Evolutionary conservation across 2,113 vertebrate genomes (phyloP), one percentile per base, ranked within the genome.

Genomic region (Muntiacus muntjak): DNA sequence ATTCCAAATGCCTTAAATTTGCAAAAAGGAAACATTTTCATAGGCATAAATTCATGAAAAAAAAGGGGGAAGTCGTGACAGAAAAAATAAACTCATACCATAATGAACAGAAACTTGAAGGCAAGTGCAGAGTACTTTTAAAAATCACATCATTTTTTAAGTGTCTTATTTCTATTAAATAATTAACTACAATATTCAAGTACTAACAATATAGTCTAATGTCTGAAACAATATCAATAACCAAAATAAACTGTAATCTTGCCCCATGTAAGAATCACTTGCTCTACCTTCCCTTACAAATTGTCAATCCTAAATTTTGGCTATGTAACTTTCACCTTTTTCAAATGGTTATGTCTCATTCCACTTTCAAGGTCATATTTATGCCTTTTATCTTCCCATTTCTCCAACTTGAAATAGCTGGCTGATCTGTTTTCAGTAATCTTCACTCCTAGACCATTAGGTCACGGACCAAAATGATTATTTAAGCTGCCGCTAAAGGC

Each of bases 1-100:
- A 89, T 90, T 74, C 16, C 14, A 95, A 95, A 84, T 87, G 47
- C 14, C 54, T 96, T 98, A 84, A 30, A 85, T 85, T 95, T 94
- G 94, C 60, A 74, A 93, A 91, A 91, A 83, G 33, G 19, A 95
- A 57, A 81, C 14, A 87, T 79, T 64, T 92, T 40, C 45, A 96
- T 10, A 87, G 74, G 83, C 5, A 67, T 33, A 45, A 12, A 96
- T 40, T 78, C 17, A 94, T 1, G 2, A 47, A 71, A 89, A 74
- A 58, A 79, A 43, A 40, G 47, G 92, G 89, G 21, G 5, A 94
- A 95, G 36, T 79, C 30, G 60, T n/a, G 57, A 62, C 55, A 14
- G 16, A 58, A 95, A 96, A 74, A 89, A 89, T 58, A 84, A 93
- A 52, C 90, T 96, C 6, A 19, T 10, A 85, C 8, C 40, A 12